These are phyloP conservation scores for Brachionus plicatilis DNA, from an alignment of 1,140 invertebrate genomes.

Conservation along the genomic window DNA sequence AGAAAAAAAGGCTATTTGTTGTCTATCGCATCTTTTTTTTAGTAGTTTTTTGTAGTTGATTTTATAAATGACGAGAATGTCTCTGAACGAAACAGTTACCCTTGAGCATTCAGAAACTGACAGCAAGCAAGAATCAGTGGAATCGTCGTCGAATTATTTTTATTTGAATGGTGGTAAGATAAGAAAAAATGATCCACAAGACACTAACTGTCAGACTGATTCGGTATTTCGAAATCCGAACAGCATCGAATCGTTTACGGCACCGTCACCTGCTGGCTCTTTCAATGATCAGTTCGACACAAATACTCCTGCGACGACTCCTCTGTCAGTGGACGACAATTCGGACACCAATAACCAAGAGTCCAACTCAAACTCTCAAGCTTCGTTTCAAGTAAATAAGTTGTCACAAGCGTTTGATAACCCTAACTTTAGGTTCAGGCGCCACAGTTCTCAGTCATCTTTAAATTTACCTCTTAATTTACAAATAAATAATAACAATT, in stretches of 20 bases:
- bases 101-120: neutral
- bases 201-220: neutral
- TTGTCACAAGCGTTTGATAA: conserved; percentile 9
- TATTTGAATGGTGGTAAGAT: neutral
- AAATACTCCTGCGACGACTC: neutral
- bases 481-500: conserved; percentile 11
- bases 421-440: neutral
- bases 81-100: neutral
- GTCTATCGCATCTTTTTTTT: neutral
- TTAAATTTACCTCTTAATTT: conserved; percentile 26
- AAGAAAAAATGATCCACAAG: neutral
- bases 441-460: conserved; percentile 30
- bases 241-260: conserved; percentile 25
- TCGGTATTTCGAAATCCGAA: conserved; percentile 26
- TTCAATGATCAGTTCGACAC: conserved; percentile 8
- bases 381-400: neutral
- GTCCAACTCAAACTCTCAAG: neutral
- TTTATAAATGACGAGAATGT: conserved; percentile 6
- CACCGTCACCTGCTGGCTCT: conserved; percentile 28
- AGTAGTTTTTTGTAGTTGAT: conserved; percentile 3
- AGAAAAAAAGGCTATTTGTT: neutral
- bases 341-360: conserved; percentile 5
- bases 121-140: neutral
- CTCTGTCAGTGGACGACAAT: neutral
- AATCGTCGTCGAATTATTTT: neutral